Evolutionary conservation across 2,888 invertebrate species (phyloP), one percentile per base, ranked within the genome.

Genomic region (Dryomyza anilis): DNA sequence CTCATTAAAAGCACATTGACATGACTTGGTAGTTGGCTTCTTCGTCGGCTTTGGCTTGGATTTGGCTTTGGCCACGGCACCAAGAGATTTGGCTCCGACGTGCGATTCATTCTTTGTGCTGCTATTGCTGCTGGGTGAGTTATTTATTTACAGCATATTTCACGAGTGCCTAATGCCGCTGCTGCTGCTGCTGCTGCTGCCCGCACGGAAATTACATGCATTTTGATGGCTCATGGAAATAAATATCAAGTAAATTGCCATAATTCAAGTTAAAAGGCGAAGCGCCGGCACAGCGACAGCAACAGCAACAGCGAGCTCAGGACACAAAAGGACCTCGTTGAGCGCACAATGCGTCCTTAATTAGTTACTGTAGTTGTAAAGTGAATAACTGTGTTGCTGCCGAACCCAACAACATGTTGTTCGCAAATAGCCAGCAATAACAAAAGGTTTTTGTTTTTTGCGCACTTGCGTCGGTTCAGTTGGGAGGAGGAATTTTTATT

Each of bases 1-100:
- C 67, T 73, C 72, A 75, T 76, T 74, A 72, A 72, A 72, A 69
- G 70, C 72, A 70, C 72, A 72, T 73, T 73, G 71, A 71, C 73
- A 73, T 70, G 69, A 64, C 68, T 67, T n/a, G n/a, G n/a, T n/a
- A n/a, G n/a, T n/a, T n/a, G n/a, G n/a, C n/a, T n/a, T n/a, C n/a
- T n/a, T n/a, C n/a, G n/a, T n/a, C n/a, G n/a, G n/a, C n/a, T n/a
- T n/a, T n/a, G n/a, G n/a, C n/a, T n/a, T n/a, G n/a, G n/a, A n/a
- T n/a, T 65, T 67, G 66, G 64, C 60, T 60, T 60, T 55, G 43
- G 36, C 21, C 46, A 21, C 16, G 63, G 33, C n/a, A 10, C 19
- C 33, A 36, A 50, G 36, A 45, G 19, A 23, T 43, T 2, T 27
- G 16, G n/a, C 19, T 50, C 8, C 2, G 21, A 10, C 27, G n/a